Base-by-base conservation (phyloP, 1,140 invertebrate genomes). In the Lepidurus packardi region DNA sequence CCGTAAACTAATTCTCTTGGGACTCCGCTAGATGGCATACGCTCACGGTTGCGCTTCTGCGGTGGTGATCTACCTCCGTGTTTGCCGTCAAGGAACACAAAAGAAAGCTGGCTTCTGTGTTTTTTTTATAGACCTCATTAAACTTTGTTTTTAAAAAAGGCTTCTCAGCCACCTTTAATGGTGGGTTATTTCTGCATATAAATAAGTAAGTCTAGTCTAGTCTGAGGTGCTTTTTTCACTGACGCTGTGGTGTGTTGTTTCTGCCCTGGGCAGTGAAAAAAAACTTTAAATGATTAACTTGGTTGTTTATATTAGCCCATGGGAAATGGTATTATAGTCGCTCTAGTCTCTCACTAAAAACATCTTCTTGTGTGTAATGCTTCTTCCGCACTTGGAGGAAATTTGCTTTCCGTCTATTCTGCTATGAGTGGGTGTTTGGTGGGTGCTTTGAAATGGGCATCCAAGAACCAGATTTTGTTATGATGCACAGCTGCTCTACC, bases 381-480 rank as follows among this genome's bases (percentile, higher is more conserved):
- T 13, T 21, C 53, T 16, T 65, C 13, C 21, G 21, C 16, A 65
- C 16, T 34, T 16, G 21, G 53, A n/a, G 53, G 53, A 65, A 65
- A 65, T 65, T 65, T 34, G 34, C 13, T 65, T 7, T 65, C 53
- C 53, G 21, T 65, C 53, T 65, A 13, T 65, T 65, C n/a, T 65
- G 53, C 53, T 65, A 65, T 65, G 53, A 65, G 13, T 13, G 53
- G 53, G 53, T 65, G 53, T 65, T 65, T 65, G 53, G 53, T 65
- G 53, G 53, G 16, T 65, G 16, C 8, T 13, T 65, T 65, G 53
- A 13, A 65, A 65, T 65, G 53, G 53, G 16, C 53, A 65, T 65
- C 53, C 16, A 13, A 65, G 53, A 65, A 65, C 53, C 16, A 21
- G 53, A 65, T 65, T 65, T 65, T 65, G 13, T 65, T 65, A 65